Evolutionary conservation across 2,113 vertebrate species (phyloP).

Genomic region (Apteryx mantelli): DNA sequence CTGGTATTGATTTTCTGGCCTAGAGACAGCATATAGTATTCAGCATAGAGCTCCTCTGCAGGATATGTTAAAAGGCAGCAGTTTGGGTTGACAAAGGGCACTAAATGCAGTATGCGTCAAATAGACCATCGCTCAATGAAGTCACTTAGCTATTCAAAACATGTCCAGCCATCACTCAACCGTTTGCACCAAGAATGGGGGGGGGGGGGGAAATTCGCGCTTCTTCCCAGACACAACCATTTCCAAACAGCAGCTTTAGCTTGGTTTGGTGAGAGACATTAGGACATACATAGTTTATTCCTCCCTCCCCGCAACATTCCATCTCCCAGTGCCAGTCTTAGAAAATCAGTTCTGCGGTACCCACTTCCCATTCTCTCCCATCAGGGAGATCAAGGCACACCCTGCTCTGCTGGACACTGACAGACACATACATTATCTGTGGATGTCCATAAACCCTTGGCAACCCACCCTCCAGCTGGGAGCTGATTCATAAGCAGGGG

Average conservation of each 20-base stretch:
- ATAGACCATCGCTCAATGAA: slow-evolving; percentile 86
- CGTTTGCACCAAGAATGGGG: slow-evolving; percentile 79
- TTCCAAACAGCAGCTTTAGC: slow-evolving; percentile 58
- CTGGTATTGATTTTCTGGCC: slow-evolving; percentile 77
- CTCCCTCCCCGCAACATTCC: background rate
- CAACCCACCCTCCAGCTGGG: slow-evolving; percentile 16
- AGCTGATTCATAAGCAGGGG: slow-evolving; percentile 25
- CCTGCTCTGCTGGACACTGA: background rate
- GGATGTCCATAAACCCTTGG: background rate
- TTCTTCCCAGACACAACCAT: slow-evolving; percentile 56
- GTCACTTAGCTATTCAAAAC: slow-evolving; percentile 89
- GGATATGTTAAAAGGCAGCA: slow-evolving; percentile 80
- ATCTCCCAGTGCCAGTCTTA: slow-evolving; percentile 14
- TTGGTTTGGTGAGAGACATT: slow-evolving; percentile 57
- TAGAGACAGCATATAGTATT: slow-evolving; percentile 79
- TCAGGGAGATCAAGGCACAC: slow-evolving; percentile 38
- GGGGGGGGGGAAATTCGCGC: background rate
- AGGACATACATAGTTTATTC: slow-evolving; percentile 39
- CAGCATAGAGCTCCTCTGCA: slow-evolving; percentile 83
- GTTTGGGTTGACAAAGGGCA: slow-evolving; percentile 84
- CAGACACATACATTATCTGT: background rate
- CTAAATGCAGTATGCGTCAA: slow-evolving; percentile 89
- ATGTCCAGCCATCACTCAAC: slow-evolving; percentile 85
- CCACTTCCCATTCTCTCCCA: background rate
- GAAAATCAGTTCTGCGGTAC: slow-evolving; percentile 70